Evolutionary conservation across 2,888 invertebrate genomes (phyloP), one percentile per base, ranked within the genome.

Genomic region (Sesia bembeciformis): DNA sequence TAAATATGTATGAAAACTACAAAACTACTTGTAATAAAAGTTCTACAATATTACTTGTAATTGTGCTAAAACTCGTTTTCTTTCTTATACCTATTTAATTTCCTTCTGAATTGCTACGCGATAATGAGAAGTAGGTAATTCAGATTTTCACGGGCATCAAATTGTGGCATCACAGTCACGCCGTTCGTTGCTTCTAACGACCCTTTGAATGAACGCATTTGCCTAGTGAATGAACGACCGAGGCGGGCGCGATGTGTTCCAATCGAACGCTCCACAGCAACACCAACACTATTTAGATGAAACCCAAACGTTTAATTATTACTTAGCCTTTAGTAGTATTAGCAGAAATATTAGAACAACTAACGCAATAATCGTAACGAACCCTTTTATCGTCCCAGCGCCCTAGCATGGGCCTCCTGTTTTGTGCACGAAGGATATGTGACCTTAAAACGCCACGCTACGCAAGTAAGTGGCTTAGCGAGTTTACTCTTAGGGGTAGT

Each of bases 121-220:
- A 54, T 23, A 59, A 60, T 60, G 58, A 56, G 57, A 60, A 61
- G 62, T 66, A 64, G 62, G 56, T 70, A 68, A 70, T 65, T 64
- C 59, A 54, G 61, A 60, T 61, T 66, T 69, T 70, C 66, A 65
- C 58, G 66, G 64, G 61, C 66, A 69, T 73, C 73, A 73, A 62
- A 61, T 62, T 62, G 60, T 64, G 61, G 56, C 67, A 65, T 71
- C 71, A 69, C 65, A 62, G 62, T 64, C 59, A 58, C 62, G 56
- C 59, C 61, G 60, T 62, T n/a, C 63, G 62, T 62, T 66, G 61
- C 59, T 60, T 62, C 62, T 69, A 73, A 74, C 68, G 63, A 66
- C 62, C 61, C 68, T 68, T 66, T 65, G 54, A 58, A 68, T 65
- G 62, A 60, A 62, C 64, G 60, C 43, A 54, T 54, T 54, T 54